Evolutionary conservation across 2,888 invertebrate genomes (phyloP).

Genomic region (Crioceris asparagi): DNA sequence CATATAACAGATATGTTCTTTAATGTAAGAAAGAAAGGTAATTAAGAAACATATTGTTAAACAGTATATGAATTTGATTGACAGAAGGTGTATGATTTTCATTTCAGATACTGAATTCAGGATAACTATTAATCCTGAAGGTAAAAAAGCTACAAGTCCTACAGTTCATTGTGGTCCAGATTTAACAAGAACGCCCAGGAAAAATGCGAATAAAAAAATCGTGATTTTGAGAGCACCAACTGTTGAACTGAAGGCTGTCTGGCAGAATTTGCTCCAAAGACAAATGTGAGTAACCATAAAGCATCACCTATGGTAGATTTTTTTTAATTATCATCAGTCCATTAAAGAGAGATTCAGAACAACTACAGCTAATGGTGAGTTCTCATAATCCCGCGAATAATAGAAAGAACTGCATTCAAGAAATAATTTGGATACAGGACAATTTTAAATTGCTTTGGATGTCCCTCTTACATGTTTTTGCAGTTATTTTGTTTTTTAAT

Average conservation of each 20-base stretch:
- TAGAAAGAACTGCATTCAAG: too few relatives aligned
- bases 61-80: neutral
- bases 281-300: slow-evolving; percentile 65
- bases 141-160: slow-evolving; percentile 52
- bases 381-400: too few relatives aligned
- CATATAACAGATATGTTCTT: slow-evolving; percentile 76
- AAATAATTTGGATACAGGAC: too few relatives aligned
- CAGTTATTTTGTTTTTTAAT: too few relatives aligned
- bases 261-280: slow-evolving; percentile 79
- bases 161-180: slow-evolving; percentile 64
- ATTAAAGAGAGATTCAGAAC: too few relatives aligned
- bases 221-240: slow-evolving; percentile 71
- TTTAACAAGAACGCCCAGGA: slow-evolving; percentile 49
- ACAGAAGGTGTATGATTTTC: slow-evolving; percentile 8
- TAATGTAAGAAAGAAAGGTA: slow-evolving; percentile 74
- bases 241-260: slow-evolving; percentile 76
- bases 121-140: slow-evolving; percentile 58
- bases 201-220: slow-evolving; percentile 54
- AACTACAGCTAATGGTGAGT: too few relatives aligned
- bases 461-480: too few relatives aligned
- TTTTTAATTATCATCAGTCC: too few relatives aligned
- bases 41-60: slow-evolving; percentile 2
- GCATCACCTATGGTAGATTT: too few relatives aligned
- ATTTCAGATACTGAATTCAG: slow-evolving; percentile 73
- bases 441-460: too few relatives aligned